Evolutionary conservation across 2,113 vertebrate genomes (phyloP).

Genomic region (Sula dactylatra): DNA sequence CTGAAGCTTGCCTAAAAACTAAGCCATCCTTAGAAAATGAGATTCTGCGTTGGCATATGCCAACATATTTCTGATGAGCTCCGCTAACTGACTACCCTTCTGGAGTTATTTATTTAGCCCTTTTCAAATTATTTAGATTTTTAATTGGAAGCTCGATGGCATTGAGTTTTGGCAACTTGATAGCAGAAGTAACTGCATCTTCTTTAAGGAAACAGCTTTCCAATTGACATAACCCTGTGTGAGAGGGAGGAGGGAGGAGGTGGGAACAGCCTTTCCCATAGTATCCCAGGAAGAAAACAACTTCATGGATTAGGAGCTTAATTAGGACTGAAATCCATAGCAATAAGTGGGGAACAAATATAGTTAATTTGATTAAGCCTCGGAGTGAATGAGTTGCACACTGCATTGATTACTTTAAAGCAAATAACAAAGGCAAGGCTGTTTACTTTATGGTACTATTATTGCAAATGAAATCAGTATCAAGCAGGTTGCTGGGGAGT

Average conservation of each 20-base stretch:
- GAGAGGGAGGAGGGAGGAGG: background rate
- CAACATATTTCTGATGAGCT: background rate
- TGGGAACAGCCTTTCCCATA: constrained; percentile 31
- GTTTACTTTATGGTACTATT: constrained; percentile 54
- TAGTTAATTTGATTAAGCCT: constrained; percentile 68
- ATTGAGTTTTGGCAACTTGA: constrained; percentile 34
- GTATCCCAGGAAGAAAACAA: constrained; percentile 48
- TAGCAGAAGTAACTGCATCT: constrained; percentile 7
- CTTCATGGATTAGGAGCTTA: constrained; percentile 58
- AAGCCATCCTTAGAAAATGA: constrained; percentile 11
- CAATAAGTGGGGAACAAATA: constrained; percentile 63
- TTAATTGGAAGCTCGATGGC: constrained; percentile 25
- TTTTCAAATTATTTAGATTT: constrained; percentile 37
- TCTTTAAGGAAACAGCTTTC: constrained; percentile 43
- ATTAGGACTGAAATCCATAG: constrained; percentile 66
- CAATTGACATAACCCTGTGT: constrained; percentile 22
- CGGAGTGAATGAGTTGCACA: constrained; percentile 48
- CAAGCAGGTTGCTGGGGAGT: constrained; percentile 45
- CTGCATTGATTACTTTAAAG: constrained; percentile 65
- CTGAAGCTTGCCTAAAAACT: background rate
- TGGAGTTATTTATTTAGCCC: constrained; percentile 36
- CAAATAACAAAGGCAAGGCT: constrained; percentile 60
- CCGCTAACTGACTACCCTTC: constrained; percentile 6
- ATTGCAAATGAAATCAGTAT: constrained; percentile 60
- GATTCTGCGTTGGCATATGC: constrained; percentile 1